Evolutionary conservation across 2,797 vertebrate genomes (phyloP).

Genomic region (Momotus momota): DNA sequence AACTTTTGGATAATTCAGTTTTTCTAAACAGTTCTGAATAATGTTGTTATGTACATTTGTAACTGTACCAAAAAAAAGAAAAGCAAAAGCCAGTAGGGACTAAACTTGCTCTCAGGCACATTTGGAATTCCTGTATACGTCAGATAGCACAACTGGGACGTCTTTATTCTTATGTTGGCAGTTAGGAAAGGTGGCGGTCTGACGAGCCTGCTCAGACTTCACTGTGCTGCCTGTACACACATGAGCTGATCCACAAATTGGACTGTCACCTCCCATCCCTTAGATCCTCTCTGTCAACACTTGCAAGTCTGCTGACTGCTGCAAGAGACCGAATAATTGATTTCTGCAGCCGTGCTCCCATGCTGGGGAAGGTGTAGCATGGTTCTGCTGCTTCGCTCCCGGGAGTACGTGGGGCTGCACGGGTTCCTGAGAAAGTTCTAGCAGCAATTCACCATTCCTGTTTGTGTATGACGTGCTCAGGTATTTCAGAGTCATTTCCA

Average conservation of each 20-base stretch:
- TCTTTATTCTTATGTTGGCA: not conserved
- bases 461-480: not conserved
- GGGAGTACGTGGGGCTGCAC: accelerated
- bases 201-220: not conserved
- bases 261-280: not conserved
- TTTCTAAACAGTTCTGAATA: not conserved
- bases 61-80: not conserved
- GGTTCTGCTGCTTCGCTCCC: not conserved
- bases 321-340: not conserved
- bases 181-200: not conserved
- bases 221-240: not conserved
- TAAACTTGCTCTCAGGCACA: not conserved
- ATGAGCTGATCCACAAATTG: not conserved
- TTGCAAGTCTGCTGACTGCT: not conserved
- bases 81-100: not conserved
- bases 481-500: not conserved
- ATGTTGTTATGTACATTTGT: not conserved
- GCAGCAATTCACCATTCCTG: not conserved
- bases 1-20: not conserved
- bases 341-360: not conserved
- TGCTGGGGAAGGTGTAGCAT: accelerated
- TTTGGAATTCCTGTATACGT: not conserved
- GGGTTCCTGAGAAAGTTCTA: not conserved
- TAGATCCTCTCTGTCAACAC: not conserved
- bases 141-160: not conserved